Conservation (phyloP, 2,113 vertebrate species). For the Pseudorectes ferrugineus region DNA sequence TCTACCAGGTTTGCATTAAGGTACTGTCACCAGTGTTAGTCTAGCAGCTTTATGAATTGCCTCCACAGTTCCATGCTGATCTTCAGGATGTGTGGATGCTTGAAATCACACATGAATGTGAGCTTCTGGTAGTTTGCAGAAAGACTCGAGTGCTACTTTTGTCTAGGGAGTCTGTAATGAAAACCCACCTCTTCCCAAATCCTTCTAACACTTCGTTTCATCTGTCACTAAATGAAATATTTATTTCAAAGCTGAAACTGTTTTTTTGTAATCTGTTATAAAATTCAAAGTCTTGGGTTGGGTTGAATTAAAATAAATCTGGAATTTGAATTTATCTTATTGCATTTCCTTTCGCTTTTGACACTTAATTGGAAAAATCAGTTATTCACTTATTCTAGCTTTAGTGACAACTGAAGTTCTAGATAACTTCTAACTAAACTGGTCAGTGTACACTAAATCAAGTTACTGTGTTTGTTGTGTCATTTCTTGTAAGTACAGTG, state of each 20-base stretch:
- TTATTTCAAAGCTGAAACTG: background rate
- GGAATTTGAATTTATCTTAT: background rate
- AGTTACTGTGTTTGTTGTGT: background rate
- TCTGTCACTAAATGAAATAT: background rate
- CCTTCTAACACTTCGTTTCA: background rate
- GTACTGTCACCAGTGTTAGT: background rate
- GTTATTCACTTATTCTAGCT: background rate
- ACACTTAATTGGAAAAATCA: background rate
- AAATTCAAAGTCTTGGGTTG: background rate
- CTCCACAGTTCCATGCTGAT: background rate
- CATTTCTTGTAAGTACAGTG: background rate
- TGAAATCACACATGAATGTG: background rate
- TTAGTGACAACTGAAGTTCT: background rate
- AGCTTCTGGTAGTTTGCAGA: background rate
- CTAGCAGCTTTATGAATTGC: background rate
- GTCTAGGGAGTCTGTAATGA: background rate
- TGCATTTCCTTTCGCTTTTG: background rate
- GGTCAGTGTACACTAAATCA: background rate
- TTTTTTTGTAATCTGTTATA: background rate
- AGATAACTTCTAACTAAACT: background rate
- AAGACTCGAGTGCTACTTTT: background rate
- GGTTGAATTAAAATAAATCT: background rate
- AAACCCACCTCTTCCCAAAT: background rate
- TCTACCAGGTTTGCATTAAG: background rate
- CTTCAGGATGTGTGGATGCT: background rate